phyloP scores from a whole-genome alignment of 2,113 vertebrate genomes.

The Pleuronectes platessa region DNA sequence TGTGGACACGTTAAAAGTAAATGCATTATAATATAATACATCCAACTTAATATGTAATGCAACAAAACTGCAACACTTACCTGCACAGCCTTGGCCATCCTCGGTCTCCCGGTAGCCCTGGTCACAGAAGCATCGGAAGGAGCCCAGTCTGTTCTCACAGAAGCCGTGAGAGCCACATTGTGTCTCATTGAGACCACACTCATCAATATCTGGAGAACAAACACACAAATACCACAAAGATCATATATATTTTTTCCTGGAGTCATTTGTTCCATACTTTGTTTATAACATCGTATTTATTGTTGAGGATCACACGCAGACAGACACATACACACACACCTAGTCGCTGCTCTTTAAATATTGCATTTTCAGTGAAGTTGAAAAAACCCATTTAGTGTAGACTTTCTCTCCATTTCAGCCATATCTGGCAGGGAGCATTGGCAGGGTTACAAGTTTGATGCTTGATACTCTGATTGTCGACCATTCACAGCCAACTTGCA shows the following conservation, averaged over 20 bases:
- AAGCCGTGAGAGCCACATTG: constrained; percentile 89
- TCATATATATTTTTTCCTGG: not conserved
- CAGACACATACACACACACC: no score
- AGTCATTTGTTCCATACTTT: not conserved
- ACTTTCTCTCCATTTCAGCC: no score
- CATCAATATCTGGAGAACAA: constrained; percentile 89
- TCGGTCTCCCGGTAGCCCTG: constrained; percentile 90
- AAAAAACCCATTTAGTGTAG: no score
- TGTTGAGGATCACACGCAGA: no score
- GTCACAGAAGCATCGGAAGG: constrained; percentile 94
- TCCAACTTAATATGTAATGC: not conserved
- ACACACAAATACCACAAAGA: constrained; percentile 35
- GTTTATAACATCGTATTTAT: no score
- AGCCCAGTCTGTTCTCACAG: constrained; percentile 94
- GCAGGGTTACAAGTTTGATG: no score
- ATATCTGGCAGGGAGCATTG: no score
- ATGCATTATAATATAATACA: not conserved
- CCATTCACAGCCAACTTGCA: no score
- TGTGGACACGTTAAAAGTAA: no score
- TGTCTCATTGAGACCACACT: constrained; percentile 88
- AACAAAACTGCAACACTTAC: constrained; percentile 79
- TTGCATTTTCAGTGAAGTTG: no score
- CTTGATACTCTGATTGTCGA: no score
- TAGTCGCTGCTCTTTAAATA: no score
- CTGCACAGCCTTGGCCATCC: constrained; percentile 89